Evolutionary conservation across 2,888 invertebrate species (phyloP).

Genomic region (Eristalinus aeneus): DNA sequence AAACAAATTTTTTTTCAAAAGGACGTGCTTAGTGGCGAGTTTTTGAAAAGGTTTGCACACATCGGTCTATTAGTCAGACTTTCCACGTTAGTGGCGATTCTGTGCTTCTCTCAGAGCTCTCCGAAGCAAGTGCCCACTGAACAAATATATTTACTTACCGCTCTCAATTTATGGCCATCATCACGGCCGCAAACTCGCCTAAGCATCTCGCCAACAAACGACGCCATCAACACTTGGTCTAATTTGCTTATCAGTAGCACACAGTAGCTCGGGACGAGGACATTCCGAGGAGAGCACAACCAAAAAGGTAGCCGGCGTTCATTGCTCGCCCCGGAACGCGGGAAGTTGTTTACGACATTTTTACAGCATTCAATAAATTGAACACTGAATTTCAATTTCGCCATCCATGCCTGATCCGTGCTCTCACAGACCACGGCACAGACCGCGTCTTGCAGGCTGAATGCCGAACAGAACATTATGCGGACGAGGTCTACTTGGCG

Average conservation of each 20-base stretch:
- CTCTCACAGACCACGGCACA: not conserved
- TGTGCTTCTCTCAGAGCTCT: constrained; percentile 6
- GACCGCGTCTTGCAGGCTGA: not conserved
- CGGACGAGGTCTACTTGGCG: constrained; percentile 24
- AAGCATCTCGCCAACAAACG: not conserved
- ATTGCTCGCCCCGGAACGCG: not conserved
- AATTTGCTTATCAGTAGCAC: constrained; percentile 14
- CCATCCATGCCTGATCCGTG: not conserved
- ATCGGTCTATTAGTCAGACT: too few relatives aligned
- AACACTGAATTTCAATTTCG: constrained; percentile 19
- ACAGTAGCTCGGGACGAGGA: constrained; percentile 6
- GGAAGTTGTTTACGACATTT: constrained; percentile 31
- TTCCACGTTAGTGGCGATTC: not conserved
- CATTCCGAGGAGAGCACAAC: not conserved
- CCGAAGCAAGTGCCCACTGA: not conserved
- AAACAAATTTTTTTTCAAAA: too few relatives aligned
- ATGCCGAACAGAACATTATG: constrained; percentile 7
- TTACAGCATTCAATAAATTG: constrained; percentile 38
- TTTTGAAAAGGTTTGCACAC: too few relatives aligned
- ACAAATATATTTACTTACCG: not conserved
- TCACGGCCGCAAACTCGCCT: not conserved
- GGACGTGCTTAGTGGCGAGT: too few relatives aligned
- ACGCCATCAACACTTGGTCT: not conserved
- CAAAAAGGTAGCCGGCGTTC: not conserved
- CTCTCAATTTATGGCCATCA: not conserved